These are phyloP conservation scores for Plusia festucae DNA, from an alignment of 2,888 invertebrate genomes.

Conservation along the genomic window DNA sequence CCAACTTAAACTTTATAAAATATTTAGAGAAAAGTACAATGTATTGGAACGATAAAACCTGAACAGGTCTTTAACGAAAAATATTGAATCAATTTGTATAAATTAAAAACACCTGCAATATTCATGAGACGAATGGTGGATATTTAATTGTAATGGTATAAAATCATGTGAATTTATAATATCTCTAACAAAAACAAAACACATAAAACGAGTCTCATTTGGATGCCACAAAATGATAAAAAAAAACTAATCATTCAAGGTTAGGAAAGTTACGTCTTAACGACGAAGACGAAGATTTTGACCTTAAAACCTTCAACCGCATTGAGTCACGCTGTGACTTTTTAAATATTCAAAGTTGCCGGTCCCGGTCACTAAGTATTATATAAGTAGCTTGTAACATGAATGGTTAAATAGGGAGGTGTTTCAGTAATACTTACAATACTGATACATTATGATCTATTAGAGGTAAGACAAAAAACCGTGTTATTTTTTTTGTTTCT, in stretches of 20 bases:
- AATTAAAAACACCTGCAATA: slow-evolving; percentile 78
- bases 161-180: slow-evolving; percentile 43
- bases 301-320: slow-evolving; percentile 47
- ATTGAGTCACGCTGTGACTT: slow-evolving; percentile 36
- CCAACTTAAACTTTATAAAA: slow-evolving; percentile 11
- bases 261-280: slow-evolving; percentile 69
- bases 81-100: slow-evolving; percentile 71
- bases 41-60: slow-evolving; percentile 42
- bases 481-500: not conserved
- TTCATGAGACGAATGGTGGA: slow-evolving; percentile 63
- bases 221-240: slow-evolving; percentile 61
- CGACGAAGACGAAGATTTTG: slow-evolving; percentile 48
- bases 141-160: slow-evolving; percentile 64
- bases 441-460: too few relatives aligned
- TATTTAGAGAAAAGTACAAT: slow-evolving; percentile 40
- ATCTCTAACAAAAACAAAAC: slow-evolving; percentile 56
- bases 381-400: not conserved
- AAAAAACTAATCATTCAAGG: slow-evolving; percentile 67
- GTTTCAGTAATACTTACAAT: too few relatives aligned
- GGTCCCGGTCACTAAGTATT: slow-evolving; percentile 3
- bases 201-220: slow-evolving; percentile 63
- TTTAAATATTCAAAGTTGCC: slow-evolving; percentile 25
- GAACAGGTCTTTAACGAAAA: slow-evolving; percentile 48
- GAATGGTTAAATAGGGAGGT: too few relatives aligned
- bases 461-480: too few relatives aligned